phyloP scores from a whole-genome alignment of 1,140 invertebrate genomes.

The Asbolus verrucosus region DNA sequence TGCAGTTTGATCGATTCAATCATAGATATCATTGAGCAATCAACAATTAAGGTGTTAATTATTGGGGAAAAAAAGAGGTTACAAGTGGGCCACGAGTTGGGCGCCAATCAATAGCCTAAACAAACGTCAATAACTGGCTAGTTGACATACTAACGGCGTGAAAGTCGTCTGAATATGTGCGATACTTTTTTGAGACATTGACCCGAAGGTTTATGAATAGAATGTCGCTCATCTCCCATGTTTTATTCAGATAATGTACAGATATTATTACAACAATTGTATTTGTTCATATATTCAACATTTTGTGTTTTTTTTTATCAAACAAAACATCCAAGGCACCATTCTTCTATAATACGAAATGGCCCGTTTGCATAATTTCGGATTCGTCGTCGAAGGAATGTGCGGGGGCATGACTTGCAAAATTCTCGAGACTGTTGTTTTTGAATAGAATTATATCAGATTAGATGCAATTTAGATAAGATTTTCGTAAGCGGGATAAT shows the following conservation, averaged over 20 bases:
- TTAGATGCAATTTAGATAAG: constrained; percentile 35
- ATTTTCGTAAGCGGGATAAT: constrained; percentile 12
- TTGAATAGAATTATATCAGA: constrained; percentile 5
- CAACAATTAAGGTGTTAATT: no score
- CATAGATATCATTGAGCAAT: no score
- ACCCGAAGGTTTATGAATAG: neutral
- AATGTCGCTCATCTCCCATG: constrained; percentile 13
- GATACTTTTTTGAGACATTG: neutral
- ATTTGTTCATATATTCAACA: constrained; percentile 59
- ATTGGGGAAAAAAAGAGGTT: neutral
- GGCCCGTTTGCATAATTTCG: constrained; percentile 48
- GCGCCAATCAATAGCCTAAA: neutral
- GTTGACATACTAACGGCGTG: neutral
- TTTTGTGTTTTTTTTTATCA: constrained; percentile 58
- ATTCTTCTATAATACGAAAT: constrained; percentile 55
- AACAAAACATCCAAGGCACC: constrained; percentile 64
- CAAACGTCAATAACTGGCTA: neutral
- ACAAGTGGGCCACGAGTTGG: constrained; percentile 4
- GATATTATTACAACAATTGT: constrained; percentile 62
- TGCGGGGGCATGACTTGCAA: constrained; percentile 4
- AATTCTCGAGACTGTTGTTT: neutral
- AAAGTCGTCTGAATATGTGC: constrained; percentile 29
- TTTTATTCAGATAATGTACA: constrained; percentile 62
- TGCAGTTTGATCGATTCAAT: no score
- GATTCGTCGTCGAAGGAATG: neutral